Evolutionary conservation across 2,797 vertebrate species (phyloP).

Genomic region (Lepus oiostolus): DNA sequence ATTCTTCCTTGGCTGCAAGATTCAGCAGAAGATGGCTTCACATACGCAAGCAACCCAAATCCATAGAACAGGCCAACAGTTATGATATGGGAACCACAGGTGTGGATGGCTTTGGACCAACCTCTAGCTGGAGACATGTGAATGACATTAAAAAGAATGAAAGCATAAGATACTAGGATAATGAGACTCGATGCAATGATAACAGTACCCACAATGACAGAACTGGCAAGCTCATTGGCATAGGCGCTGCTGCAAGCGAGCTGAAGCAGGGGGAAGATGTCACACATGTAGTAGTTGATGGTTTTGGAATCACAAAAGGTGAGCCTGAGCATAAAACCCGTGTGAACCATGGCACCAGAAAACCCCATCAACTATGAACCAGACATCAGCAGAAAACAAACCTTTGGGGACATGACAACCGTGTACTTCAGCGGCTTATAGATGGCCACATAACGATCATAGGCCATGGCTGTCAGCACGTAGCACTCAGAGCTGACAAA

Average conservation of each 20-base stretch:
- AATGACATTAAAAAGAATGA: conserved; percentile 16
- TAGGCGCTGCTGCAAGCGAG: conserved; percentile 5
- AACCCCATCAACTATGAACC: not conserved
- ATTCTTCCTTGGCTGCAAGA: no score
- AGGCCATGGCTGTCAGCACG: no score
- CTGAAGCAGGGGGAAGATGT: not conserved
- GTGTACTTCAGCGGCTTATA: no score
- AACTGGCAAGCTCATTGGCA: not conserved
- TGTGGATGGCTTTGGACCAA: not conserved
- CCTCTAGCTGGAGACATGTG: not conserved
- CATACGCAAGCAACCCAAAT: no score
- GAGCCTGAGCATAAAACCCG: not conserved
- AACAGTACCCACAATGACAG: not conserved
- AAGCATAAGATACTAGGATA: conserved; percentile 13
- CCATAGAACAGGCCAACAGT: no score
- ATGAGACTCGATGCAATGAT: not conserved
- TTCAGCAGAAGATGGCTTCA: no score
- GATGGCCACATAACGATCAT: no score
- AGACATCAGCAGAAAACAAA: not conserved
- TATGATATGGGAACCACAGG: no score
- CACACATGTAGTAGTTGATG: conserved; percentile 16
- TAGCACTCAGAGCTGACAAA: no score
- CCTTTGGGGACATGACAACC: no score
- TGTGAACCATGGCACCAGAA: not conserved
- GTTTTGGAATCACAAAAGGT: not conserved